Conservation (phyloP, 2,797 vertebrate species). For the Chaetophractus vellerosus region DNA sequence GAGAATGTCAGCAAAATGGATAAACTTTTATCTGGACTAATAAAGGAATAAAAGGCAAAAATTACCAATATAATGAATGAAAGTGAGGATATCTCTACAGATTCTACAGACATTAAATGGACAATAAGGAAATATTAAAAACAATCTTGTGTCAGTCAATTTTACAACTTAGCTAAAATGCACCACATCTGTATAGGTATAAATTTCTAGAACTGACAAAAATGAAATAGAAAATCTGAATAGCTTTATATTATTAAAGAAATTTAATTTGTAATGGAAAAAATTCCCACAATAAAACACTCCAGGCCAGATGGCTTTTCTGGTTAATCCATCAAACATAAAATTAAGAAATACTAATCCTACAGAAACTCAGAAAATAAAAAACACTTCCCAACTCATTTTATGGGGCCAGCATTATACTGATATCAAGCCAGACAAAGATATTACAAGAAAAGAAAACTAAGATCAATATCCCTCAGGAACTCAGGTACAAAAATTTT, state of each 20-base stretch:
- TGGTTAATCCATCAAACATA: background rate
- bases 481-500: background rate
- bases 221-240: background rate
- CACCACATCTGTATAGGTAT: background rate
- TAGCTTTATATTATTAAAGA: background rate
- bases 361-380: background rate
- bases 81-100: background rate
- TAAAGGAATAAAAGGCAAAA: background rate
- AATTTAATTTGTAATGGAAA: background rate
- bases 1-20: background rate
- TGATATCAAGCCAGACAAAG: background rate
- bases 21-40: background rate
- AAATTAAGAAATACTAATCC: background rate
- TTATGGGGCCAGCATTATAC: background rate
- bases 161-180: background rate
- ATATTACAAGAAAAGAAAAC: background rate
- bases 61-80: background rate
- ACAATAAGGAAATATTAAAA: background rate
- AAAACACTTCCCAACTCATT: background rate
- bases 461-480: background rate
- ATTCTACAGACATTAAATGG: background rate
- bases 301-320: background rate
- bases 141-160: background rate
- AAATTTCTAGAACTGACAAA: slow-evolving; percentile 16
- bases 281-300: background rate